Evolutionary conservation across 2,888 invertebrate genomes (phyloP).

Genomic region (Actias luna): DNA sequence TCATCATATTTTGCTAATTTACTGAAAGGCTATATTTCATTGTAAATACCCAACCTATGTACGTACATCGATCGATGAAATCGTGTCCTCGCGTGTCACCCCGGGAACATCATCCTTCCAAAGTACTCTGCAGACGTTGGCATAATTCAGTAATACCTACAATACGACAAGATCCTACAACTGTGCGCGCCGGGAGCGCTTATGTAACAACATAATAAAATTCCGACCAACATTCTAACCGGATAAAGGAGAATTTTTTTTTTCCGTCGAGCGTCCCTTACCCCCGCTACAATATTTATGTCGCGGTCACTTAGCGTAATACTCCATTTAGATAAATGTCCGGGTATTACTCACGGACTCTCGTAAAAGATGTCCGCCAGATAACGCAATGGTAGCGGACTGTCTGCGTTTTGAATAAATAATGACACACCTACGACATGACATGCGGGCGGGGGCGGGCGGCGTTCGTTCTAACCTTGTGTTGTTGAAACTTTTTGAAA

Average conservation of each 20-base stretch:
- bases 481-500: neutral
- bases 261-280: conserved; percentile 9
- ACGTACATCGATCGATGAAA: too few relatives aligned
- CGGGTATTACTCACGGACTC: conserved; percentile 25
- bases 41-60: too few relatives aligned
- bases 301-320: conserved; percentile 28
- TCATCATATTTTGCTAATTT: too few relatives aligned
- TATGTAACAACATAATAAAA: conserved; percentile 7
- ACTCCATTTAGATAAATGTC: conserved; percentile 31
- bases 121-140: neutral
- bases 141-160: neutral
- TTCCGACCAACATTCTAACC: conserved; percentile 9
- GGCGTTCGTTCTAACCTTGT: neutral
- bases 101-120: neutral
- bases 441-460: neutral
- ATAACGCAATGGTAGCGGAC: conserved; percentile 17
- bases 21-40: too few relatives aligned
- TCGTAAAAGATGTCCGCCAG: conserved; percentile 18
- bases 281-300: conserved; percentile 28
- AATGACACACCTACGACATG: conserved; percentile 13
- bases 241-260: conserved; percentile 7
- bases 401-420: conserved; percentile 20
- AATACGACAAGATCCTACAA: conserved; percentile 4
- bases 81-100: neutral
- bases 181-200: neutral